Percentiles rank a stretch among this genome's conserved stretches.
Conservation (phyloP, 2,888 invertebrate species). For the Corbicula japonica region DNA sequence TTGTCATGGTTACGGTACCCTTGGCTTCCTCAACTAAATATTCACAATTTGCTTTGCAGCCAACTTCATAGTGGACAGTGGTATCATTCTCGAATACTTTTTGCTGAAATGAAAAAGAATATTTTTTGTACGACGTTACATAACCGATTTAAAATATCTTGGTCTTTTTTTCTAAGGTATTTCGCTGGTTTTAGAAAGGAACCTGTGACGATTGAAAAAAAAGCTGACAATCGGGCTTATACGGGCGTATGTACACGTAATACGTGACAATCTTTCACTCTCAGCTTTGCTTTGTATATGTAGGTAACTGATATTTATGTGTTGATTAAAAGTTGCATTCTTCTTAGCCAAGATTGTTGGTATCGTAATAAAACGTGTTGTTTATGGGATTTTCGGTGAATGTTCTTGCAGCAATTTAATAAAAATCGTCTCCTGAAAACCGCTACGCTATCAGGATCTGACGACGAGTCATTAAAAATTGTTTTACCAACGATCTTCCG, state of each 20-base stretch:
- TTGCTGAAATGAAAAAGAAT: slow-evolving; percentile 26
- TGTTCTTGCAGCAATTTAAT: too few species aligned
- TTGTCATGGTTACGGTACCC: slow-evolving; percentile 2
- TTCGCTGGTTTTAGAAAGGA: neutral
- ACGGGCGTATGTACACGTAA: neutral
- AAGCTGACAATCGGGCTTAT: neutral
- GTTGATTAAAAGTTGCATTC: too few species aligned
- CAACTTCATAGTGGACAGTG: neutral
- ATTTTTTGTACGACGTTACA: neutral
- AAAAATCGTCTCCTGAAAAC: too few species aligned
- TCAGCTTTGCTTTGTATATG: too few species aligned
- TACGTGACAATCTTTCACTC: neutral
- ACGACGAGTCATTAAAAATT: too few species aligned
- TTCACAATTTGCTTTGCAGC: slow-evolving; percentile 13
- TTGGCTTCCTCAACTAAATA: slow-evolving; percentile 1
- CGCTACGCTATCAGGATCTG: too few species aligned
- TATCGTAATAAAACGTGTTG: too few species aligned
- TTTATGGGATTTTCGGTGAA: too few species aligned
- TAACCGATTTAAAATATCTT: neutral
- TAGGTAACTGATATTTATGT: too few species aligned
- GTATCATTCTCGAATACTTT: slow-evolving; percentile 8
- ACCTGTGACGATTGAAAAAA: neutral
- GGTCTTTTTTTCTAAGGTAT: neutral
- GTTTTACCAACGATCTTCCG: too few species aligned
- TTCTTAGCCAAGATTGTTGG: too few species aligned